These are phyloP conservation scores for Microctonus aethiopoides DNA, from an alignment of 2,888 invertebrate genomes.

Conservation along the genomic window DNA sequence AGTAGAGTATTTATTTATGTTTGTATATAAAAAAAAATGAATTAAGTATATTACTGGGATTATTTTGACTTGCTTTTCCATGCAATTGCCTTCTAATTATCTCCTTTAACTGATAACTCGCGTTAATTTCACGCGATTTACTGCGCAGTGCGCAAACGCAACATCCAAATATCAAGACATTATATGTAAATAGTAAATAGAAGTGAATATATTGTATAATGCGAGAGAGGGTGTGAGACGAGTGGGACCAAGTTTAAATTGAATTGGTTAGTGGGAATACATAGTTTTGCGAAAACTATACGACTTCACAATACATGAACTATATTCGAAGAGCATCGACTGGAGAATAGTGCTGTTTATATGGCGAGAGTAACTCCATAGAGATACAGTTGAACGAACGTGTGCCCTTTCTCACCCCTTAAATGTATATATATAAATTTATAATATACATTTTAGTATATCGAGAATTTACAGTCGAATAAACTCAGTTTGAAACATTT, in stretches of 20 bases:
- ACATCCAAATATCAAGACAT: slow-evolving; percentile 20
- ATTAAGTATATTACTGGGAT: not conserved
- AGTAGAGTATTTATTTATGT: too few relatives aligned
- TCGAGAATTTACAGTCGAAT: not conserved
- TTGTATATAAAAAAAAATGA: too few relatives aligned
- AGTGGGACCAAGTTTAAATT: slow-evolving; percentile 63
- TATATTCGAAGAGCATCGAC: slow-evolving; percentile 66
- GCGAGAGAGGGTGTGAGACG: not conserved
- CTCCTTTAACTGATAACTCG: slow-evolving; percentile 66
- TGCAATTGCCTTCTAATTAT: slow-evolving; percentile 66
- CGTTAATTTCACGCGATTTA: slow-evolving; percentile 66
- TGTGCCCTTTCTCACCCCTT: not conserved
- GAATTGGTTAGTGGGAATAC: slow-evolving; percentile 61
- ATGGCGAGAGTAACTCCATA: slow-evolving; percentile 59
- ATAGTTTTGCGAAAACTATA: slow-evolving; percentile 46
- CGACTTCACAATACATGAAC: slow-evolving; percentile 22
- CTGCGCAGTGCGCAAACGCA: slow-evolving; percentile 56
- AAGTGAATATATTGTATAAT: not conserved
- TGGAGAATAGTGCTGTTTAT: slow-evolving; percentile 64
- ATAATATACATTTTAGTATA: not conserved
- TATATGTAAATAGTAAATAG: not conserved
- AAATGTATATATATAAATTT: not conserved
- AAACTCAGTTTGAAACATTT: not conserved
- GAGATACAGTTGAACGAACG: slow-evolving; percentile 60
- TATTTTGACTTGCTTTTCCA: slow-evolving; percentile 55